Evolutionary conservation across 2,113 vertebrate species (phyloP).

Genomic region (Oncorhynchus mykiss): DNA sequence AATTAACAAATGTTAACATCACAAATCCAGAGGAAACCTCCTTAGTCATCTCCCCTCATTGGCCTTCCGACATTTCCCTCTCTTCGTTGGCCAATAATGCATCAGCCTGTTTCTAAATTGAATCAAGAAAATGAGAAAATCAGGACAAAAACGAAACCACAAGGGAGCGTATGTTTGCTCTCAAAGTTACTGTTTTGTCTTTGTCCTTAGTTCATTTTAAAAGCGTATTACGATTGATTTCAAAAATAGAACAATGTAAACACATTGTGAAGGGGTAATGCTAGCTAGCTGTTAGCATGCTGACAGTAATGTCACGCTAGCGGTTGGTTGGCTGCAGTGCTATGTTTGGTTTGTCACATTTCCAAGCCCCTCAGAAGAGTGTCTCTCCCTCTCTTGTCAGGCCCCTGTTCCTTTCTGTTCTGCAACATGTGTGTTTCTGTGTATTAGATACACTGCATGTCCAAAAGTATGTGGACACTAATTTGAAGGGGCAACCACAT

Average conservation of each 20-base stretch:
- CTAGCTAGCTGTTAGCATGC: slow-evolving; percentile 46
- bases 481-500: too few relatives aligned
- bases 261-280: slow-evolving; percentile 47
- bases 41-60: slow-evolving; percentile 44
- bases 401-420: slow-evolving; percentile 21
- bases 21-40: slow-evolving; percentile 49
- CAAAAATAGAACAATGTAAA: slow-evolving; percentile 58
- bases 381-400: slow-evolving; percentile 35
- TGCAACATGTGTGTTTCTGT: background rate
- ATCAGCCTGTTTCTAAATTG: slow-evolving; percentile 59
- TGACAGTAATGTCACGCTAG: slow-evolving; percentile 54
- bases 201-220: slow-evolving; percentile 57
- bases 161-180: slow-evolving; percentile 51
- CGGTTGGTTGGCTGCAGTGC: slow-evolving; percentile 46
- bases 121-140: slow-evolving; percentile 57
- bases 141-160: slow-evolving; percentile 48
- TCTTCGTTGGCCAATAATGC: slow-evolving; percentile 63
- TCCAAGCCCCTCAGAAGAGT: slow-evolving; percentile 15
- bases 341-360: slow-evolving; percentile 53
- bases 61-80: slow-evolving; percentile 34
- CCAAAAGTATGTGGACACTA: too few relatives aligned
- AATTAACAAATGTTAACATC: slow-evolving; percentile 48
- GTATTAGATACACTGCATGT: slow-evolving; percentile 23
- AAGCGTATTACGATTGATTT: slow-evolving; percentile 62
- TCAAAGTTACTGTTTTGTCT: slow-evolving; percentile 61